Evolutionary conservation across 2,797 vertebrate genomes (phyloP).

Genomic region (Trachurus trachurus): DNA sequence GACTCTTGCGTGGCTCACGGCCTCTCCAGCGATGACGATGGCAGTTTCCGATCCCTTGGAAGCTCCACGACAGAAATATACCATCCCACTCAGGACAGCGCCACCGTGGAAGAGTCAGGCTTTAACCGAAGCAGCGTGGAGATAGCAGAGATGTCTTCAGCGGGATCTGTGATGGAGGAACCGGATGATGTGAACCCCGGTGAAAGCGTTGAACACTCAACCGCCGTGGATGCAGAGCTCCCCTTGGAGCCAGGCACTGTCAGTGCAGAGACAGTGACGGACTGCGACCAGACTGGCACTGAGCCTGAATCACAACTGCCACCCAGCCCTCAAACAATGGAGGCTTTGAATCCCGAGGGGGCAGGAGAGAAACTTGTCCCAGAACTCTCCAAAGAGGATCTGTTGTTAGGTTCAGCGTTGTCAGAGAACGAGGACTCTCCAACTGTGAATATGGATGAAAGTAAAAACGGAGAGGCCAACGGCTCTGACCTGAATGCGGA

Average conservation of each 20-base stretch:
- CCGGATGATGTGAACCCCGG: neutral
- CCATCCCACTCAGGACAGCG: conserved; percentile 54
- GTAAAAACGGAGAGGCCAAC: conserved; percentile 16
- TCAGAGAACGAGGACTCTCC: conserved; percentile 24
- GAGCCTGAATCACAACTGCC: conserved; percentile 57
- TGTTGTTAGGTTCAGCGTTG: neutral
- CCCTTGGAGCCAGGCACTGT: conserved; percentile 23
- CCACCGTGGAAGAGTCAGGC: conserved; percentile 18
- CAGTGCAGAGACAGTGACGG: conserved; percentile 7
- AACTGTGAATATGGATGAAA: conserved; percentile 3
- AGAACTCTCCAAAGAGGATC: conserved; percentile 53
- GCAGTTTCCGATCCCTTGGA: conserved; percentile 70
- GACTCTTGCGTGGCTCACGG: conserved; percentile 27
- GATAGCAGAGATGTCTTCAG: neutral
- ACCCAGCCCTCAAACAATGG: conserved; percentile 42
- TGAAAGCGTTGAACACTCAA: conserved; percentile 8
- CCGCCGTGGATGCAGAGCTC: conserved; percentile 2
- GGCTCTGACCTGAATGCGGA: conserved; percentile 33
- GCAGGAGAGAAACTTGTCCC: conserved; percentile 27
- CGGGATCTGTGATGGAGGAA: conserved; percentile 24
- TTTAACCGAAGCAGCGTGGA: neutral
- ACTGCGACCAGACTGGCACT: conserved; percentile 34
- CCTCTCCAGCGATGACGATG: conserved; percentile 74
- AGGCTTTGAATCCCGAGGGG: conserved; percentile 49
- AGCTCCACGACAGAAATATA: conserved; percentile 77